A percentile compares a stretch with the other conserved stretches of the same genome.
Conservation (phyloP, 2,797 vertebrate species). For the Pangasius krempfi region DNA sequence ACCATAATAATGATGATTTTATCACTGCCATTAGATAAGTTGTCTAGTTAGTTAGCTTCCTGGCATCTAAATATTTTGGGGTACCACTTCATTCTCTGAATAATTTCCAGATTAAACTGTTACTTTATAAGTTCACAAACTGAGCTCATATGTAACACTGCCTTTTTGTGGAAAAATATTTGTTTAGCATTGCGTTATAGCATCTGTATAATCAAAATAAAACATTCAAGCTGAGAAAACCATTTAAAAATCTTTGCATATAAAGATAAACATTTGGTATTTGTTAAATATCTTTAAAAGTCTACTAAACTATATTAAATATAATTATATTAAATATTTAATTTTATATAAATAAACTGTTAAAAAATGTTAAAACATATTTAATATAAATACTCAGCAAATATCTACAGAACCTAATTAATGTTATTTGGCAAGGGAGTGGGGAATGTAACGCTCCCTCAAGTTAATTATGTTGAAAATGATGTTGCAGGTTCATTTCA, state of each 20-base stretch:
- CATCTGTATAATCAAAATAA: not conserved
- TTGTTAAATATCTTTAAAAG: not conserved
- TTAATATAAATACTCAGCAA: constrained; percentile 70
- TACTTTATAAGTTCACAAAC: not conserved
- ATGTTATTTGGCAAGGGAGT: constrained; percentile 69
- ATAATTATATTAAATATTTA: not conserved
- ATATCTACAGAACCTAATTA: constrained; percentile 74
- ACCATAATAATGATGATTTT: not conserved
- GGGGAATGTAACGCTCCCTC: constrained; percentile 67
- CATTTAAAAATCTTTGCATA: not conserved
- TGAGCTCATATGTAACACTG: not conserved
- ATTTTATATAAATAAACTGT: not conserved
- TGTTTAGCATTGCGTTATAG: not conserved
- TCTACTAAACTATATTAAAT: not conserved
- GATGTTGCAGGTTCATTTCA: constrained; percentile 53
- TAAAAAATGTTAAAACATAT: constrained; percentile 54
- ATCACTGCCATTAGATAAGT: not conserved
- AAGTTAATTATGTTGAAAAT: constrained; percentile 55
- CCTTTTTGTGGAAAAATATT: not conserved
- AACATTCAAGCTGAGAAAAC: not conserved
- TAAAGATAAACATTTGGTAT: not conserved
- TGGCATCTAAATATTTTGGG: not conserved
- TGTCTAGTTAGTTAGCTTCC: not conserved
- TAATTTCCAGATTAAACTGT: not conserved
- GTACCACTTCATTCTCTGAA: not conserved